Conservation (phyloP, 1,140 invertebrate species). For the Delia radicum region DNA sequence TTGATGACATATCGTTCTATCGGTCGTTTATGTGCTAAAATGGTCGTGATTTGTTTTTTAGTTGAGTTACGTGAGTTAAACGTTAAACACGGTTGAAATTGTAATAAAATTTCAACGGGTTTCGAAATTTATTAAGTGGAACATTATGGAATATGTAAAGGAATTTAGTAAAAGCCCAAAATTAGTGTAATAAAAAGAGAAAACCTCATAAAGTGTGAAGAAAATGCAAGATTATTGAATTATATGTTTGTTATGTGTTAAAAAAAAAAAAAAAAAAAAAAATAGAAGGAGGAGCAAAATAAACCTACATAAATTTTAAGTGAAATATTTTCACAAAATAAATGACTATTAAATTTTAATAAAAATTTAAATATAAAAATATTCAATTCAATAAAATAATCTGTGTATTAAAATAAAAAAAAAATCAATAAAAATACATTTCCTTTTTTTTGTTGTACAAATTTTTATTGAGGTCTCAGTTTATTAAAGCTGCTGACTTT, state of each 20-base stretch:
- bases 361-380: background rate
- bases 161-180: background rate
- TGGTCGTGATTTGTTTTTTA: background rate
- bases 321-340: background rate
- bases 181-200: conserved; percentile 1
- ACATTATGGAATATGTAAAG: background rate
- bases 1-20: background rate
- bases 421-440: background rate
- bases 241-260: background rate
- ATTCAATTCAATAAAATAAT: background rate
- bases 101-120: background rate
- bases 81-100: background rate
- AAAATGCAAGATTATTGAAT: background rate
- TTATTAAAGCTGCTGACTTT: background rate
- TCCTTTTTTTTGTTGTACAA: background rate
- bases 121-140: background rate
- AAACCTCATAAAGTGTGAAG: background rate
- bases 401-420: background rate
- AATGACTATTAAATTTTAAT: background rate
- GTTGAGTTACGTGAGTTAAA: background rate
- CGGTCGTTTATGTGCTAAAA: background rate
- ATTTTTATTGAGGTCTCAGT: background rate
- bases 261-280: too few relatives aligned
- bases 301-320: background rate
- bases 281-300: background rate